phyloP scores from a whole-genome alignment of 2,888 invertebrate genomes.

The Chorisops tibialis region DNA sequence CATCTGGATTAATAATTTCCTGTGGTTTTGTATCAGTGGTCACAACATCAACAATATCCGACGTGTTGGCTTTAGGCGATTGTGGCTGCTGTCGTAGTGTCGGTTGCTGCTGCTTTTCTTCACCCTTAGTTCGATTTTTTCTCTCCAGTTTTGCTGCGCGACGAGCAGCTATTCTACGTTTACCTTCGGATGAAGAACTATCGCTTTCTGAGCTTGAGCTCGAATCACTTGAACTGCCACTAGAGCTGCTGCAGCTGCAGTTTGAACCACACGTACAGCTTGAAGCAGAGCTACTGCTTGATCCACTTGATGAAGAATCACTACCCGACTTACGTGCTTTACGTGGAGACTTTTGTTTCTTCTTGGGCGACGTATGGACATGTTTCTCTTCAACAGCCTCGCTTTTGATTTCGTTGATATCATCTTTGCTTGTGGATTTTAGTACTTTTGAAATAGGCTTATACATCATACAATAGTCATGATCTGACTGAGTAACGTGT shows the following conservation, averaged over 20 bases:
- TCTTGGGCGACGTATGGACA: conserved; percentile 47
- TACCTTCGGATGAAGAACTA: conserved; percentile 51
- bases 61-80: conserved; percentile 46
- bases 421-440: conserved; percentile 37
- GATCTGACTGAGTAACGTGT: conserved; percentile 66
- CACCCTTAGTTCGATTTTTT: conserved; percentile 46
- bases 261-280: conserved; percentile 81
- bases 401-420: conserved; percentile 38
- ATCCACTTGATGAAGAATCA: conserved; percentile 68
- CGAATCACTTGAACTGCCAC: conserved; percentile 63
- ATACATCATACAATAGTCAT: conserved; percentile 68
- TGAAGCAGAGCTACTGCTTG: conserved; percentile 72
- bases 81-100: background rate
- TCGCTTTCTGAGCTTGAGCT: conserved; percentile 59
- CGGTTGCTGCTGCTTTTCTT: conserved; percentile 36
- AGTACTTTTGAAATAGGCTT: conserved; percentile 47
- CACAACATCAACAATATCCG: conserved; percentile 54
- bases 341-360: conserved; percentile 55
- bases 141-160: conserved; percentile 53
- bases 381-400: conserved; percentile 29
- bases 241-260: conserved; percentile 75
- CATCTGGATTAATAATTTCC: conserved; percentile 57
- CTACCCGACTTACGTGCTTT: conserved; percentile 46
- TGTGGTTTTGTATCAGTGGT: conserved; percentile 47
- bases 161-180: conserved; percentile 49